These are phyloP conservation scores for Melospiza georgiana DNA, from an alignment of 2,113 vertebrate genomes.

Conservation along the genomic window DNA sequence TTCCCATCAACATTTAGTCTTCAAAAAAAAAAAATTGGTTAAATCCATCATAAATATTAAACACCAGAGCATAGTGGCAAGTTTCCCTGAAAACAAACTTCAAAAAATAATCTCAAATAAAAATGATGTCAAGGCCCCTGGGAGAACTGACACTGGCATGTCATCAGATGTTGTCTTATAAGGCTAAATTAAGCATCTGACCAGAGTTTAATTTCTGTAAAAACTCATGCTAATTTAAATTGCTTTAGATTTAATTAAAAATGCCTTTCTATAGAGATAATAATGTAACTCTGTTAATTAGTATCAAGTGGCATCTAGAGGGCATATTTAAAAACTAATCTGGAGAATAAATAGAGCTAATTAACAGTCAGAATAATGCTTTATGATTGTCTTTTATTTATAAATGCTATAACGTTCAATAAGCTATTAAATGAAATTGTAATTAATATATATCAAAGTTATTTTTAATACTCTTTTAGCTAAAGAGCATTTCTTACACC, in stretches of 20 bases:
- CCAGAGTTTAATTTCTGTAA: conserved; percentile 71
- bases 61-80: neutral
- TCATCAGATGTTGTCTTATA: conserved; percentile 53
- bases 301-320: conserved; percentile 78
- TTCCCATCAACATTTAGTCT: neutral
- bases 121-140: conserved; percentile 5
- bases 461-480: conserved; percentile 24
- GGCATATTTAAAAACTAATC: conserved; percentile 78
- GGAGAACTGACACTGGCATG: conserved; percentile 10
- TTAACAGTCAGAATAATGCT: conserved; percentile 75
- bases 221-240: conserved; percentile 74
- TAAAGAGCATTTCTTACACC: neutral
- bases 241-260: conserved; percentile 81
- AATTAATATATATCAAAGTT: conserved; percentile 70
- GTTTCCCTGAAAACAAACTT: conserved; percentile 58
- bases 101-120: conserved; percentile 16
- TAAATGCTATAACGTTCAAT: conserved; percentile 62
- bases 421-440: conserved; percentile 49
- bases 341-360: conserved; percentile 78
- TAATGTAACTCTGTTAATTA: conserved; percentile 79
- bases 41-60: conserved; percentile 50
- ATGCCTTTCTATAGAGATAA: conserved; percentile 74
- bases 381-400: conserved; percentile 76
- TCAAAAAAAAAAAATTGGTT: neutral
- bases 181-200: conserved; percentile 63